These are phyloP conservation scores for Sinocyclocheilus grahami DNA, from an alignment of 2,113 vertebrate species.

Conservation along the genomic window DNA sequence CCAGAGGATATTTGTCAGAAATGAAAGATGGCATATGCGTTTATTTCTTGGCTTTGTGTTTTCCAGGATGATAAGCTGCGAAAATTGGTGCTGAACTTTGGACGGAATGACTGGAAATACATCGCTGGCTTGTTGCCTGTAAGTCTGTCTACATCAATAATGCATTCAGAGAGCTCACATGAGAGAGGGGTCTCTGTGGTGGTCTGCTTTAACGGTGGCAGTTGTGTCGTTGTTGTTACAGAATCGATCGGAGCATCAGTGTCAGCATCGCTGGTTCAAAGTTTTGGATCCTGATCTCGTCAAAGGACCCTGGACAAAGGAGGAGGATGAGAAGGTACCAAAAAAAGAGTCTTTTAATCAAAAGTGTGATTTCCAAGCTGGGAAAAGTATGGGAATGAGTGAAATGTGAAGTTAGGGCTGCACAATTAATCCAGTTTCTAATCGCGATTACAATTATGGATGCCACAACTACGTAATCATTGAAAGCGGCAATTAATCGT, in stretches of 20 bases:
- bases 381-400: too few relatives aligned
- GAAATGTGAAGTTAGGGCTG: too few relatives aligned
- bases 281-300: constrained; percentile 94
- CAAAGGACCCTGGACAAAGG: constrained; percentile 98
- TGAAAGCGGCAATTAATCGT: too few relatives aligned
- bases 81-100: constrained; percentile 84
- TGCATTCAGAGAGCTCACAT: background rate
- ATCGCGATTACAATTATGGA: too few relatives aligned
- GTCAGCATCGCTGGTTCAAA: constrained; percentile 95
- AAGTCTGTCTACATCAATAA: constrained; percentile 59
- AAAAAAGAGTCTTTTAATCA: background rate
- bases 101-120: constrained; percentile 89
- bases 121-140: constrained; percentile 88
- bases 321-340: constrained; percentile 93
- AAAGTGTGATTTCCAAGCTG: too few relatives aligned
- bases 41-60: constrained; percentile 4
- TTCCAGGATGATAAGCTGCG: constrained; percentile 90
- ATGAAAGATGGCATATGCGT: background rate
- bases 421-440: too few relatives aligned
- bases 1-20: background rate
- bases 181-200: too few relatives aligned
- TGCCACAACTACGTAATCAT: too few relatives aligned
- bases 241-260: constrained; percentile 94
- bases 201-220: too few relatives aligned
- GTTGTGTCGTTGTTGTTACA: background rate